A percentile compares a stretch with the other conserved stretches of the same genome.
Conservation (phyloP, 2,113 vertebrate genomes). For the Laticauda laticaudata region DNA sequence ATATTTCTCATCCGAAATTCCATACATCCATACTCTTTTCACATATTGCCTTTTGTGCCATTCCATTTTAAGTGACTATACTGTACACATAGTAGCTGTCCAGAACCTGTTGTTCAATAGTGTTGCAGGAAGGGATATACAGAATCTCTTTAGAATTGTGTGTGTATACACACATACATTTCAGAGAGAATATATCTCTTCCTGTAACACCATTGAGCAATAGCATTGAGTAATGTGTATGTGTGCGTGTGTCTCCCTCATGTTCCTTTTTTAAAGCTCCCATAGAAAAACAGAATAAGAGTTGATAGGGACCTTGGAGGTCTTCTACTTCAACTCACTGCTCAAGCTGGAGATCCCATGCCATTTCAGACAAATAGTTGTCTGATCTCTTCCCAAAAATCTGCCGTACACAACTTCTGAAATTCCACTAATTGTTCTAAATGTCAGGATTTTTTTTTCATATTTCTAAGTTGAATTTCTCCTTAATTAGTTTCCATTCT, state of each 20-base stretch:
- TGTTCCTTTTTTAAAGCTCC: no score
- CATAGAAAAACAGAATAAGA: no score
- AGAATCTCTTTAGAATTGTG: no score
- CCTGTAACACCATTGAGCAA: background rate
- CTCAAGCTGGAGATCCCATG: no score
- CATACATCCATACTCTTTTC: background rate
- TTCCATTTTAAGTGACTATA: background rate
- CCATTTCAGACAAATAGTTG: no score
- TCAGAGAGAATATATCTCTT: background rate
- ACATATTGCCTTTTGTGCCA: background rate
- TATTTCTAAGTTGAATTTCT: background rate
- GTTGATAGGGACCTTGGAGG: no score
- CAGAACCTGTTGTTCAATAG: background rate
- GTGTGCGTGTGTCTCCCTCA: no score
- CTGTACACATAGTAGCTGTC: background rate
- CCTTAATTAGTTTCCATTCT: background rate
- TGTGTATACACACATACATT: no score
- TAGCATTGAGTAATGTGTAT: background rate
- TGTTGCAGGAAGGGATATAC: background rate
- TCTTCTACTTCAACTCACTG: no score
- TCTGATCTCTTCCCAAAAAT: background rate
- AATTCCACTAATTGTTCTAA: background rate
- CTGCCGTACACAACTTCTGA: background rate
- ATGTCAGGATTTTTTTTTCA: background rate
- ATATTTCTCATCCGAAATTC: background rate